phyloP scores from a whole-genome alignment of 2,113 vertebrate species.

The Zosterops hypoxanthus region DNA sequence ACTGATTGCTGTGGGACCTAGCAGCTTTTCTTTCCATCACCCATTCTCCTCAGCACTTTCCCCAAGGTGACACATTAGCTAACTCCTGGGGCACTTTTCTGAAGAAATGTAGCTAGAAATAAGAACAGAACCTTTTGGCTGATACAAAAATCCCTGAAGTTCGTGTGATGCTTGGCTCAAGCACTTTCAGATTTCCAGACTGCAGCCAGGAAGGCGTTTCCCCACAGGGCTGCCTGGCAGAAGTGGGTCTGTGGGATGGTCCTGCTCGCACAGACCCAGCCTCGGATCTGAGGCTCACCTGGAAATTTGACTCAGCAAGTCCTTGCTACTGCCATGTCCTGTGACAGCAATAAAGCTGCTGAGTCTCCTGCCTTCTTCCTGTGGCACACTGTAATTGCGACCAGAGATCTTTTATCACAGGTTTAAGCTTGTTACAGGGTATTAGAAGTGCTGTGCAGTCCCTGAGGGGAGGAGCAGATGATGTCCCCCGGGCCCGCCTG shows the following conservation, averaged over 20 bases:
- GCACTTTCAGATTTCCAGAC: background rate
- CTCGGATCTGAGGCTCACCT: background rate
- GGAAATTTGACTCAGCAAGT: background rate
- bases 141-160: background rate
- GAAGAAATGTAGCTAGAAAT: background rate
- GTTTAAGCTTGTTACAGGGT: slow-evolving; percentile 24
- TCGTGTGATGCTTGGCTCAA: background rate
- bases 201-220: background rate
- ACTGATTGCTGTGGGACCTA: background rate
- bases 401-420: background rate
- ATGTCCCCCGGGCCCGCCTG: fast-evolving
- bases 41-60: background rate
- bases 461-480: background rate
- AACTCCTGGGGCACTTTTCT: background rate
- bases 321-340: background rate
- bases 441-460: background rate
- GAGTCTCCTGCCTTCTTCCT: background rate
- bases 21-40: background rate
- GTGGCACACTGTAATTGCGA: background rate
- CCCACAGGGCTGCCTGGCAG: background rate
- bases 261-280: background rate
- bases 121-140: background rate
- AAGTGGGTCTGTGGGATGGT: background rate
- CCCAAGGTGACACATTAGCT: background rate
- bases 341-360: background rate